Conservation (phyloP, 2,888 invertebrate species). For the Sericinus montela region DNA sequence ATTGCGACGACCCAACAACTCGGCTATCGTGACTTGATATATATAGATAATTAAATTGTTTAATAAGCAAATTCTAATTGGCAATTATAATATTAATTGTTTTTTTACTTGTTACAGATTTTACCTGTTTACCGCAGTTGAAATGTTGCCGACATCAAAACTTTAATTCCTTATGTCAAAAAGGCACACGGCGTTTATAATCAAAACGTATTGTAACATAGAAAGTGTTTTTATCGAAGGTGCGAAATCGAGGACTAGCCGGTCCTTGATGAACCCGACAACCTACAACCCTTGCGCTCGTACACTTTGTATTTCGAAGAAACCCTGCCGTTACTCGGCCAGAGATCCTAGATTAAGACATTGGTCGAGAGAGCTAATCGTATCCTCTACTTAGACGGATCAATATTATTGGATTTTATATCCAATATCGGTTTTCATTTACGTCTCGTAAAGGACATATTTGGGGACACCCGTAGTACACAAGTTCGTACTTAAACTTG, state of each 20-base stretch:
- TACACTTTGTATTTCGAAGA: slow-evolving; percentile 68
- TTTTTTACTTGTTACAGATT: slow-evolving; percentile 61
- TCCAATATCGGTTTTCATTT: slow-evolving; percentile 52
- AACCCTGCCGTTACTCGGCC: slow-evolving; percentile 72
- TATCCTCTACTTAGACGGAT: slow-evolving; percentile 60
- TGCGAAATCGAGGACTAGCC: slow-evolving; percentile 74
- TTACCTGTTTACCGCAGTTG: slow-evolving; percentile 39
- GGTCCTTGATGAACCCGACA: slow-evolving; percentile 78
- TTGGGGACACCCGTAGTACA: slow-evolving; percentile 38
- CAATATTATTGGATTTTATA: slow-evolving; percentile 41
- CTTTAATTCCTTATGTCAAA: slow-evolving; percentile 73
- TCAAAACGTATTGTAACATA: slow-evolving; percentile 47
- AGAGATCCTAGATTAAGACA: slow-evolving; percentile 82
- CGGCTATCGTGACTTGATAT: no score
- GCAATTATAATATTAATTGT: not conserved
- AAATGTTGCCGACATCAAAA: slow-evolving; percentile 65
- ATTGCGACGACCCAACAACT: no score
- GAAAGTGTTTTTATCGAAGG: slow-evolving; percentile 68
- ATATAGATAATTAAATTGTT: no score
- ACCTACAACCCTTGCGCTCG: slow-evolving; percentile 71
- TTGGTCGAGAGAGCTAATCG: slow-evolving; percentile 66
- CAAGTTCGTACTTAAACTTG: slow-evolving; percentile 47
- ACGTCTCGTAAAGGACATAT: slow-evolving; percentile 46
- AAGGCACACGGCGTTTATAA: slow-evolving; percentile 48
- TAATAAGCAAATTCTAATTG: no score